Conservation (phyloP, 2,888 invertebrate genomes). For the Aspidiotus destructor region DNA sequence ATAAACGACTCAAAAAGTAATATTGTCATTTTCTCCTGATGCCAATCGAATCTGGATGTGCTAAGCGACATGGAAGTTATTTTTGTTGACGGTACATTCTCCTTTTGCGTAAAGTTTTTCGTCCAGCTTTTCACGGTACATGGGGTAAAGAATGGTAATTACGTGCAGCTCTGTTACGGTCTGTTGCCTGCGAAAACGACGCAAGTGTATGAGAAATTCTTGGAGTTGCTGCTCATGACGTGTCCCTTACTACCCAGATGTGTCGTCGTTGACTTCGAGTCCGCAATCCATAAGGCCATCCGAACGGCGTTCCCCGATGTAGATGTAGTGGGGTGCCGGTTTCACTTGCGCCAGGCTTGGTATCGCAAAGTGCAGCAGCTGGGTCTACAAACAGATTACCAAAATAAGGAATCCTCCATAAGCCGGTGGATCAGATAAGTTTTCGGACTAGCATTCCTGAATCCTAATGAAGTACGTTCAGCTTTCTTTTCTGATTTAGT, state of each 20-base stretch:
- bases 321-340: constrained; percentile 14
- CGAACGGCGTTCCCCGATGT: constrained; percentile 7
- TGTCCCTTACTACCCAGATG: constrained; percentile 9
- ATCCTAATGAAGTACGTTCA: background rate
- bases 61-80: constrained; percentile 10
- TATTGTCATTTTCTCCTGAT: constrained; percentile 14
- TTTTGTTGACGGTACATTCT: constrained; percentile 10
- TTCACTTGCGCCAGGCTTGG: constrained; percentile 29
- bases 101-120: constrained; percentile 8
- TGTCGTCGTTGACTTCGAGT: constrained; percentile 11
- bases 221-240: constrained; percentile 1
- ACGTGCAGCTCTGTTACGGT: constrained; percentile 8
- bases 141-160: constrained; percentile 5
- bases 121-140: constrained; percentile 1
- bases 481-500: background rate
- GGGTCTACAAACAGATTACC: constrained; percentile 11
- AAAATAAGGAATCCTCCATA: background rate
- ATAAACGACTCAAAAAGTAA: background rate
- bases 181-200: constrained; percentile 7
- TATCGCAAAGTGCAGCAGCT: constrained; percentile 26
- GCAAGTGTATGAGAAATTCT: constrained; percentile 9
- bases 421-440: background rate
- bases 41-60: constrained; percentile 1
- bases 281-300: constrained; percentile 7
- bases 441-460: constrained; percentile 7